phyloP scores from a whole-genome alignment of 1,140 invertebrate genomes.

The Rhynchophorus ferrugineus region DNA sequence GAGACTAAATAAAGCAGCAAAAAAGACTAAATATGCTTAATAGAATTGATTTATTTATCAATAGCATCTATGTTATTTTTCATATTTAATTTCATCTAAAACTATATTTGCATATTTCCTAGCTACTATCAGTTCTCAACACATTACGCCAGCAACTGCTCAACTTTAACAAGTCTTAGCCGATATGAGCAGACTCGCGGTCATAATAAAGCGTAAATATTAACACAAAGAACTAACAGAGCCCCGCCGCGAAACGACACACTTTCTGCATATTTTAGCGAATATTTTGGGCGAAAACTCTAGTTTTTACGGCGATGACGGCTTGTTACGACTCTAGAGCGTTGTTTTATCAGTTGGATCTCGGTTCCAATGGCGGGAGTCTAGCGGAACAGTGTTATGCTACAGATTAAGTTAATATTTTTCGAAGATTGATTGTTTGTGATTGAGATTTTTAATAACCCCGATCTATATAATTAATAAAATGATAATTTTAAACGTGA shows the following conservation, averaged over 20 bases:
- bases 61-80: no score
- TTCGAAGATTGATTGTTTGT: not conserved
- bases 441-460: no score
- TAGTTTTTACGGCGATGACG: constrained; percentile 16
- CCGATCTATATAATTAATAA: no score
- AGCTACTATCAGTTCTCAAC: constrained; percentile 13
- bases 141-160: constrained; percentile 17
- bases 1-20: no score
- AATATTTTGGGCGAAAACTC: constrained; percentile 17
- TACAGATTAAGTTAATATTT: not conserved
- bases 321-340: constrained; percentile 12
- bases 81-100: no score
- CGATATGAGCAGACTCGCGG: constrained; percentile 15
- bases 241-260: constrained; percentile 20
- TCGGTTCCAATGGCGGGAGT: constrained; percentile 1
- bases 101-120: no score
- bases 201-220: constrained; percentile 36
- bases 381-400: not conserved
- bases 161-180: constrained; percentile 21
- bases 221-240: constrained; percentile 32
- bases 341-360: constrained; percentile 17
- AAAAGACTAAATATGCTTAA: no score
- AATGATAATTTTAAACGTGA: no score
- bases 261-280: constrained; percentile 27
- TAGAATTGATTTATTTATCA: no score